Percentiles rank a stretch among this genome's conserved stretches.
These are phyloP conservation scores for Epistrophe grossulariae DNA, from an alignment of 2,888 invertebrate genomes.

Conservation along the genomic window DNA sequence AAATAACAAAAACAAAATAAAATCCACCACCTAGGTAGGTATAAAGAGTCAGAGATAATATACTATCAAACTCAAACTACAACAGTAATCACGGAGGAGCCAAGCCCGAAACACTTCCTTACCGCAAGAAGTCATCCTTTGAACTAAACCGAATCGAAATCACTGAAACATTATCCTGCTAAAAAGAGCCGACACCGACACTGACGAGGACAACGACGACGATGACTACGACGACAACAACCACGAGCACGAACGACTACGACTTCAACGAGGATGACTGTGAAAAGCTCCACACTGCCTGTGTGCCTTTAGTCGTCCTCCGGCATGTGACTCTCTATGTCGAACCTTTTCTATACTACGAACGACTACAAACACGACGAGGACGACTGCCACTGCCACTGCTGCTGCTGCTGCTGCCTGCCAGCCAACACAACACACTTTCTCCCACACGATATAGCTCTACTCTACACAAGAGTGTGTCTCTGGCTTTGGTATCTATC, in stretches of 20 bases:
- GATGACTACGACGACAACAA: slow-evolving; percentile 70
- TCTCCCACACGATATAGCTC: slow-evolving; percentile 57
- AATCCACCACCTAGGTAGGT: slow-evolving; percentile 43
- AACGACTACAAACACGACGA: slow-evolving; percentile 53
- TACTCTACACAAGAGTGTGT: slow-evolving; percentile 57
- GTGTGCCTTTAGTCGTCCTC: slow-evolving; percentile 72
- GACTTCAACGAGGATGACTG: slow-evolving; percentile 70
- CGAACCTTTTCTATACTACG: slow-evolving; percentile 74
- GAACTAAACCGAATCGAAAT: slow-evolving; percentile 76
- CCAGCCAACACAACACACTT: slow-evolving; percentile 71
- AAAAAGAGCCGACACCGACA: slow-evolving; percentile 77
- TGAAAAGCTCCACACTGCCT: slow-evolving; percentile 73
- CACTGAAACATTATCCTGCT: slow-evolving; percentile 75
- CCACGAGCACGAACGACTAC: slow-evolving; percentile 34
- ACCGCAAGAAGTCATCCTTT: slow-evolving; percentile 77
- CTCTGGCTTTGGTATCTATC: slow-evolving; percentile 42
- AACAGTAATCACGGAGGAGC: slow-evolving; percentile 55
- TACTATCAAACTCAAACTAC: slow-evolving; percentile 54
- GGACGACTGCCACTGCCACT: slow-evolving; percentile 12
- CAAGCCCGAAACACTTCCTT: slow-evolving; percentile 73
- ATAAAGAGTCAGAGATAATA: slow-evolving; percentile 11
- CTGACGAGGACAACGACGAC: slow-evolving; percentile 79
- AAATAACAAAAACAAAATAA: slow-evolving; percentile 45
- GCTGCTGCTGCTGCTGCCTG: slow-evolving; percentile 18
- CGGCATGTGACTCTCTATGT: slow-evolving; percentile 73